Percentiles rank a stretch among this genome's conserved stretches.
These are phyloP conservation scores for Saccopteryx bilineata DNA, from an alignment of 2,113 vertebrate species.

Conservation along the genomic window DNA sequence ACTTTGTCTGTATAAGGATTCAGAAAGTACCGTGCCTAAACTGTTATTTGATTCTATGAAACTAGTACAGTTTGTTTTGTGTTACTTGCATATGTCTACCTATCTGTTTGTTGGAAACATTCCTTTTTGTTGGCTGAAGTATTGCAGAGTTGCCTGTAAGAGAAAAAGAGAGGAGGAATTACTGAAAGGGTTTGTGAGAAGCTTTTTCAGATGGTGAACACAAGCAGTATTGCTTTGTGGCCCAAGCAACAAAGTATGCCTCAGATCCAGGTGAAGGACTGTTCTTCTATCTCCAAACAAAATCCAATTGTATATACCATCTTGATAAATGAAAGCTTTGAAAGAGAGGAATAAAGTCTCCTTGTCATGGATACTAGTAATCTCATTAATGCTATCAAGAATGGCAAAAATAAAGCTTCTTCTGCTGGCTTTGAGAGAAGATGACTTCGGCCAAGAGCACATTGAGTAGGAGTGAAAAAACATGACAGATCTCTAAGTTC, in stretches of 20 bases:
- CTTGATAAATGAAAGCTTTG: not conserved
- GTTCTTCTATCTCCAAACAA: not conserved
- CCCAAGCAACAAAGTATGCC: not conserved
- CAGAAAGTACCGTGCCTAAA: not conserved
- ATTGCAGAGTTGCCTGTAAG: not conserved
- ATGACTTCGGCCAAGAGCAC: not conserved
- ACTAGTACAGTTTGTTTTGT: not conserved
- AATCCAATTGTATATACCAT: not conserved
- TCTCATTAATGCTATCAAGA: not conserved
- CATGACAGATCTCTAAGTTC: not conserved
- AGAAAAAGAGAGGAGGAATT: not conserved
- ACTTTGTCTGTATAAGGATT: not conserved
- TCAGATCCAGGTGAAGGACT: not conserved
- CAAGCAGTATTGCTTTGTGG: not conserved
- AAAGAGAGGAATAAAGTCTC: not conserved
- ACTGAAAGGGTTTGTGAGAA: not conserved
- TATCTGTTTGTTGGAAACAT: not conserved
- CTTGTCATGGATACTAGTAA: not conserved
- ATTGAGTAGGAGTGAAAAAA: not conserved
- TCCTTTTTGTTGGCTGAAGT: not conserved
- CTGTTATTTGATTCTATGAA: not conserved
- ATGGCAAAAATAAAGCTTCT: not conserved
- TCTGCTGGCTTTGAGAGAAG: not conserved
- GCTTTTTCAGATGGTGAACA: not conserved
- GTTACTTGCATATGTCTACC: not conserved